phyloP scores from a whole-genome alignment of 2,888 invertebrate species.

The Bombylius discolor region DNA sequence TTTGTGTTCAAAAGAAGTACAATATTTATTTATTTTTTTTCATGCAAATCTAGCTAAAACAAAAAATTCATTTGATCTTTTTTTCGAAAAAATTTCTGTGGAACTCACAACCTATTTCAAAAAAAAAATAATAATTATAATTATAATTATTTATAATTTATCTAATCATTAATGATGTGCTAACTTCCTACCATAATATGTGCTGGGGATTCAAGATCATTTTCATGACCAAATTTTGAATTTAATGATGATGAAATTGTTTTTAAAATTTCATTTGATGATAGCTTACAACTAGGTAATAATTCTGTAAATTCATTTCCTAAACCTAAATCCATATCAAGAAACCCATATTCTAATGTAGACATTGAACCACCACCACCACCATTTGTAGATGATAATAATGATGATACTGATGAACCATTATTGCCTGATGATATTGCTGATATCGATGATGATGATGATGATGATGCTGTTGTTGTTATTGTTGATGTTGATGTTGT shows the following conservation, averaged over 20 bases:
- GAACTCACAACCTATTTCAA: conserved; percentile 9
- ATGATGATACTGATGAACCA: conserved; percentile 10
- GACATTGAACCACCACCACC: conserved; percentile 21
- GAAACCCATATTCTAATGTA: conserved; percentile 34
- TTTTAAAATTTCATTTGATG: conserved; percentile 42
- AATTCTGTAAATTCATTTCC: conserved; percentile 41
- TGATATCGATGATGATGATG: conserved; percentile 29
- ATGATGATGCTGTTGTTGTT: conserved; percentile 16
- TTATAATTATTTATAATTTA: conserved; percentile 2
- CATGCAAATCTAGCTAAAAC: no score
- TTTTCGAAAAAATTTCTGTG: no score
- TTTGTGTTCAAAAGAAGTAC: no score
- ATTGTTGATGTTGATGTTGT: not conserved
- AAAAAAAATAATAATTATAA: not conserved
- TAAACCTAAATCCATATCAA: conserved; percentile 39
- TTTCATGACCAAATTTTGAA: conserved; percentile 30
- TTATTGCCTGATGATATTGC: not conserved
- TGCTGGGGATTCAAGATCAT: conserved; percentile 42
- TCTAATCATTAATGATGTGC: conserved; percentile 25
- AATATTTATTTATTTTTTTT: no score
- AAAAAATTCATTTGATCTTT: no score
- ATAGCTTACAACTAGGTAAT: conserved; percentile 41
- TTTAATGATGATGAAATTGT: conserved; percentile 29
- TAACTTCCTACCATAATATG: conserved; percentile 44
- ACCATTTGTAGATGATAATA: conserved; percentile 4